Base-by-base conservation (phyloP, 2,888 invertebrate genomes). In the Tetrapedia diversipes region DNA sequence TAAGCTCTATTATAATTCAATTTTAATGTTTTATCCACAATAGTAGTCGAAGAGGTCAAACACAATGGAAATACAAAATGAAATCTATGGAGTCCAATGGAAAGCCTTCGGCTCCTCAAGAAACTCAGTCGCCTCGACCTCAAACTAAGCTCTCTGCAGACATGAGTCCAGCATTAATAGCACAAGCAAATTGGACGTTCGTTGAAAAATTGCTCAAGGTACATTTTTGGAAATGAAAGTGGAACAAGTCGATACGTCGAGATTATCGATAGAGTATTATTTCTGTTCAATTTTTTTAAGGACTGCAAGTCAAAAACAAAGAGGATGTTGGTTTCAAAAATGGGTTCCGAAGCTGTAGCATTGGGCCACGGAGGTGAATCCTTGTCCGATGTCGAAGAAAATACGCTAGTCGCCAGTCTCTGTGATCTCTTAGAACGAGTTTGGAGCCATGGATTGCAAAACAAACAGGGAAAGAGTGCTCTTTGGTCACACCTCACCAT, bases 311-410 rank as follows among this genome's bases (percentile, higher is more conserved):
- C 95, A 63, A 97, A 98, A 94, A 99, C 99, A 0, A 99, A 99
- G 93, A 94, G 99, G 83, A 99, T 99, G 98, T 93, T 99, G 41
- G 95, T 99, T n/a, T 98, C 99, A 89, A 99, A 99, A 93, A 97
- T 99, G 96, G 99, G 99, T 0, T 96, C 96, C 4, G 99, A 99
- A 93, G 99, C 99, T 11, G 96, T 97, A 1, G 98, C 98, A 59
- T 92, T 99, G 78, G 98, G 98, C 16, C 96, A 98, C 80, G 96
- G 96, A 47, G 96, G 96, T 51, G 97, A 98, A 88, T 94, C 93
- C 32, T 91, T 93, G n/a, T 93, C 94, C 0, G 94, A 94, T 19
- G 96, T 98, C 0, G 99, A 99, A 92, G 99, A 99, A 92, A 99
- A 98, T 90, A 99, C 99, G 0, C 94, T 99, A 86, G 99, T 99